phyloP scores from a whole-genome alignment of 2,888 invertebrate species.

The Ophion costatus region DNA sequence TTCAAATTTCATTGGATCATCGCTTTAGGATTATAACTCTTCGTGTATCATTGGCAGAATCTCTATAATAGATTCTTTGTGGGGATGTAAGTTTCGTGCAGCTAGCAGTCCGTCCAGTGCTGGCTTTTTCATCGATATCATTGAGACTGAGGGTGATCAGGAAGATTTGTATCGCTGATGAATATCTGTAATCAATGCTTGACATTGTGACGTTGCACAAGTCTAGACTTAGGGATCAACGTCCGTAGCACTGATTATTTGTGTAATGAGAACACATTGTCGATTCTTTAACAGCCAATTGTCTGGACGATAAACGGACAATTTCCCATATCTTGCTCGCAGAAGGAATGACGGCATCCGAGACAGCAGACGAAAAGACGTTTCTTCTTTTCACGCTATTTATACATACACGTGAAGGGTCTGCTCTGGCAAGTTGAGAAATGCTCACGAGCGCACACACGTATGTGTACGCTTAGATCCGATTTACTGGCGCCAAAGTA shows the following conservation, averaged over 20 bases:
- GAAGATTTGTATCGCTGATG: not conserved
- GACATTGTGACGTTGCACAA: constrained; percentile 31
- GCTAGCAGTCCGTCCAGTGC: not conserved
- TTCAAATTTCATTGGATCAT: not conserved
- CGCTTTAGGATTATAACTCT: too few species aligned
- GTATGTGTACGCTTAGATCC: not conserved
- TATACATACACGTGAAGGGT: not conserved
- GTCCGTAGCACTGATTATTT: not conserved
- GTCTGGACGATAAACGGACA: not conserved
- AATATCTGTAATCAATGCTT: not conserved
- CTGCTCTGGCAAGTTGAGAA: not conserved
- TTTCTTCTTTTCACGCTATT: not conserved
- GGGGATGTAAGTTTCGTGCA: not conserved
- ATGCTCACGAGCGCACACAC: not conserved
- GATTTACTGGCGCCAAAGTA: not conserved
- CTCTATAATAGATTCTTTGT: not conserved
- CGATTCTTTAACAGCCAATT: constrained; percentile 10
- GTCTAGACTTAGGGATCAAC: constrained; percentile 49
- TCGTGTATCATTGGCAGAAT: not conserved
- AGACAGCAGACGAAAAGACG: not conserved
- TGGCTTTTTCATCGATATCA: not conserved
- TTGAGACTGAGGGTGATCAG: not conserved
- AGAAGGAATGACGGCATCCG: not conserved
- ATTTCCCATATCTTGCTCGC: not conserved
- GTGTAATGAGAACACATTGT: not conserved